These are phyloP conservation scores for Plebejus melissa DNA, from an alignment of 2,888 invertebrate genomes.

Conservation along the genomic window DNA sequence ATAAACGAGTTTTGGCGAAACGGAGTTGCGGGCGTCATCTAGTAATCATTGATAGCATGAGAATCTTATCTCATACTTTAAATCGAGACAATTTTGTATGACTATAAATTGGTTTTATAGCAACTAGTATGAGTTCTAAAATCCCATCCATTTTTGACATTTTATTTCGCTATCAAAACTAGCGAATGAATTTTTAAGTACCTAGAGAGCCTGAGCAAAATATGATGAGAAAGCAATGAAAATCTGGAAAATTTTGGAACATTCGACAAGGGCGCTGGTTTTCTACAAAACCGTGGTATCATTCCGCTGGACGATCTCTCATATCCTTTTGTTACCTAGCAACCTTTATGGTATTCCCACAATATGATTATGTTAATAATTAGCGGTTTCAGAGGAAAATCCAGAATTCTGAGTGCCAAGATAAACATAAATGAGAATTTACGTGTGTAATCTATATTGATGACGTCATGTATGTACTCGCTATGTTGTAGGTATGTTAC, in stretches of 20 bases:
- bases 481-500: neutral
- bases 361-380: neutral
- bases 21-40: too few relatives aligned
- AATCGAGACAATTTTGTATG: too few relatives aligned
- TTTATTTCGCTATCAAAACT: too few relatives aligned
- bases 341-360: neutral
- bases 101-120: too few relatives aligned
- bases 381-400: constrained; percentile 1
- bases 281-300: neutral
- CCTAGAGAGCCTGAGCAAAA: neutral
- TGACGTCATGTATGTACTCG: neutral
- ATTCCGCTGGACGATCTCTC: neutral
- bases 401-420: neutral
- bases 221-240: neutral
- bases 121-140: too few relatives aligned
- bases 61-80: too few relatives aligned
- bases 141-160: too few relatives aligned
- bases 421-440: neutral
- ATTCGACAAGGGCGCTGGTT: neutral
- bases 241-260: neutral
- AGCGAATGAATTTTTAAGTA: neutral
- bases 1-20: too few relatives aligned
- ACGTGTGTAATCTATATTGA: neutral
- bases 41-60: too few relatives aligned
- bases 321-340: neutral